Base-by-base conservation (phyloP, 2,113 vertebrate genomes). In the Sinocyclocheilus anophthalmus region DNA sequence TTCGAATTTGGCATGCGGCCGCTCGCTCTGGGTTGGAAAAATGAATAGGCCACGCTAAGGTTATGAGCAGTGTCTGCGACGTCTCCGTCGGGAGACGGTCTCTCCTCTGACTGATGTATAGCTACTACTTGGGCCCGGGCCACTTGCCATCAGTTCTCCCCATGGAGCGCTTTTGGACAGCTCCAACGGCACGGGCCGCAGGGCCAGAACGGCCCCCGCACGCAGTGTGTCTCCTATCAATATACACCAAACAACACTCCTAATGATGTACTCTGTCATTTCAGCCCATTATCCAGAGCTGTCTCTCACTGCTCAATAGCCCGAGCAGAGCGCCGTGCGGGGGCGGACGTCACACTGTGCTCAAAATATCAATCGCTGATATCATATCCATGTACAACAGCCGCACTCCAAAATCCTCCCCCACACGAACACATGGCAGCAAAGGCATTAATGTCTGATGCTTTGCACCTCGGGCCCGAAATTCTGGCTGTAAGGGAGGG, bases 181-280 rank as follows among this genome's bases (percentile, higher is more conserved):
- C 39, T 76, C 30, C 18, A 45, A 77, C 59, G 61, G 84, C 72
- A 85, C 18, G 37, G 53, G 76, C 72, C 82, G 53, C 69, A 65
- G 83, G 55, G 72, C 73, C 63, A 69, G 33, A 42, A 22, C 61
- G 1, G 22, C 77, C 53, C 69, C 75, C 69, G 65, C 57, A 22
- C 85, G 26, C 55, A 9, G 69, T n/a, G 85, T 50, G 70, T 82
- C 69, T 86, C 42, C 69, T 81, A 65, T 75, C 70, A 50, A 82
- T 83, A 78, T 57, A 87, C 63, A 73, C 37, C 86, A 82, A 87
- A 84, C 86, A 84, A 69, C 75, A 33, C 26, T 84, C 86, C 65
- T 79, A 79, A 79, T 84, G 81, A 84, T 84, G 81, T 84, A 84
- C 61, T 83, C 75, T 72, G 86, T 82, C 70, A 86, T 86, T 86